Evolutionary conservation across 2,113 vertebrate genomes (phyloP).

Genomic region (Hydrochoerus hydrochaeris): DNA sequence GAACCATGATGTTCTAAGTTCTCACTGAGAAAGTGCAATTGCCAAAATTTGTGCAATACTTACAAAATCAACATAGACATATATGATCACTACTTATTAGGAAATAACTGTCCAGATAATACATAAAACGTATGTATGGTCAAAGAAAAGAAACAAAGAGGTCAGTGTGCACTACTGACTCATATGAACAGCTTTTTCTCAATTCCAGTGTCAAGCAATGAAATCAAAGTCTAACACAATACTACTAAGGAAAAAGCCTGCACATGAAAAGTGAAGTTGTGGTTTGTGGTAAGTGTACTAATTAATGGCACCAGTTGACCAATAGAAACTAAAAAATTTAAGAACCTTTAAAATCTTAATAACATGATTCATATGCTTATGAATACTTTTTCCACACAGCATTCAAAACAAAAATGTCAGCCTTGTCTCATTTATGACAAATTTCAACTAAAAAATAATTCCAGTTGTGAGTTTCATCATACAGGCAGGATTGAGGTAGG

Average conservation of each 20-base stretch:
- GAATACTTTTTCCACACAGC: not conserved
- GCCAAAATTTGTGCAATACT: not conserved
- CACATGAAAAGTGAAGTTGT: not conserved
- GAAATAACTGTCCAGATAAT: not conserved
- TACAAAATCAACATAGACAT: not conserved
- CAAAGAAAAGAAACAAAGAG: not conserved
- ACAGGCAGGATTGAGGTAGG: not conserved
- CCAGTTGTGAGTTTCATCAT: not conserved
- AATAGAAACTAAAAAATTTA: slow-evolving; percentile 47
- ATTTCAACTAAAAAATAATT: slow-evolving; percentile 29
- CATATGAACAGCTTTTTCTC: slow-evolving; percentile 10
- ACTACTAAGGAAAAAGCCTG: not conserved
- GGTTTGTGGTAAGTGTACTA: slow-evolving; percentile 1
- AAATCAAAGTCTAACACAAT: not conserved
- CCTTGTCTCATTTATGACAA: slow-evolving; percentile 20
- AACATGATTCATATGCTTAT: slow-evolving; percentile 27
- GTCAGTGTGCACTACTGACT: not conserved
- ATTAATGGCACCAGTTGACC: not conserved
- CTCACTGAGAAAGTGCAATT: not conserved
- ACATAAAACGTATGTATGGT: not conserved
- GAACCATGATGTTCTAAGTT: not conserved
- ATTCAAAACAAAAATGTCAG: not conserved
- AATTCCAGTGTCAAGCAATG: slow-evolving; percentile 21
- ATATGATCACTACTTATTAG: slow-evolving; percentile 1
- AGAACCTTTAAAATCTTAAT: slow-evolving; percentile 46